Evolutionary conservation across 1,140 invertebrate species (phyloP).

Genomic region (Aphis gossypii): DNA sequence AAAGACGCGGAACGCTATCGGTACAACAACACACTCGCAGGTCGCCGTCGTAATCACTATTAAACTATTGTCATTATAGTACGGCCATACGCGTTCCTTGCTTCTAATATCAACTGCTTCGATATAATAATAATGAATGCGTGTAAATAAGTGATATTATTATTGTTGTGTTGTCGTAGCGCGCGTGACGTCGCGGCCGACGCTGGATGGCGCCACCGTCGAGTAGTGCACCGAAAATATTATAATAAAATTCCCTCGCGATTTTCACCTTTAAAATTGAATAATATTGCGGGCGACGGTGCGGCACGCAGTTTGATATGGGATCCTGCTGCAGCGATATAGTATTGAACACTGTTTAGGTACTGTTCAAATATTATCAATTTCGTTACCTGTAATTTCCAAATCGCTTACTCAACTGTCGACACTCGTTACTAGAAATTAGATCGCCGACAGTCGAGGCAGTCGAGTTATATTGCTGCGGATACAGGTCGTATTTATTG

Average conservation of each 20-base stretch:
- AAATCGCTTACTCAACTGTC: not conserved
- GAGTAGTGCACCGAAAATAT: not conserved
- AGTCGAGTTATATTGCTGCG: no score
- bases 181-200: not conserved
- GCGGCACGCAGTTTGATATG: not conserved
- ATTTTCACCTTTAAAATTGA: not conserved
- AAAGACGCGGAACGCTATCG: not conserved
- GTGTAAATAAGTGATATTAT: not conserved
- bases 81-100: not conserved
- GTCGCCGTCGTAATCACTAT: not conserved
- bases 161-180: conserved; percentile 1
- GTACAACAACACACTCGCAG: not conserved
- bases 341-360: not conserved
- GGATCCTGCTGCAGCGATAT: not conserved
- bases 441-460: no score
- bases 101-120: not conserved
- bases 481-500: no score
- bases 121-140: not conserved
- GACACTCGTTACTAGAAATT: no score
- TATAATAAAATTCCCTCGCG: not conserved
- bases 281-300: not conserved
- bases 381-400: not conserved
- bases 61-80: not conserved
- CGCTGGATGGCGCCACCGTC: not conserved
- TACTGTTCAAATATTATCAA: not conserved